Evolutionary conservation across 1,140 invertebrate genomes (phyloP).

Genomic region (Pararge aegeria): DNA sequence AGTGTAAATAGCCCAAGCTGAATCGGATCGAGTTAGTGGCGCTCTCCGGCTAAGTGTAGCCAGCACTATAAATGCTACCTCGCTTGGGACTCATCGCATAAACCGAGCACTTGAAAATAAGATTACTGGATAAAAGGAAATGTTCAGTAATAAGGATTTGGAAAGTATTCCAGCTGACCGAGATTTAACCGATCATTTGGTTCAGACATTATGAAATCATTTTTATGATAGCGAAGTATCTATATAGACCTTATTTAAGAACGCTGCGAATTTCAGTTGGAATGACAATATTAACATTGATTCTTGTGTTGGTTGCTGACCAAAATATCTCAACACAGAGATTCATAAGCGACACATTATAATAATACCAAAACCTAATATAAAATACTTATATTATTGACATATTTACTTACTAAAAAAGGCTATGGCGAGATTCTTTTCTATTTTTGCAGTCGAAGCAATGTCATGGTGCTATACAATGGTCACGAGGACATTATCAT

Average conservation of each 20-base stretch:
- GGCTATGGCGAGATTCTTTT: too few relatives aligned
- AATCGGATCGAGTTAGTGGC: conserved; percentile 71
- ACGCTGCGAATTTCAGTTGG: too few relatives aligned
- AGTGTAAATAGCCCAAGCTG: conserved; percentile 73
- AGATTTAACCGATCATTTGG: conserved; percentile 1
- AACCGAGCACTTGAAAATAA: conserved; percentile 31
- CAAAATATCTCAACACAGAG: too few relatives aligned
- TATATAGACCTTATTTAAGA: too few relatives aligned
- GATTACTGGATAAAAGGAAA: conserved; percentile 31
- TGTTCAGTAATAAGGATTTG: conserved; percentile 15
- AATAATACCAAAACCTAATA: too few relatives aligned
- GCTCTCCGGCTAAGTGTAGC: conserved; percentile 54
- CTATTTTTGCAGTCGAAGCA: neutral
- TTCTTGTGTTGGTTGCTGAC: too few relatives aligned
- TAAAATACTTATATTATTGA: too few relatives aligned
- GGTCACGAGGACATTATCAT: neutral
- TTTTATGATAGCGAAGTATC: too few relatives aligned
- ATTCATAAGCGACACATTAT: too few relatives aligned
- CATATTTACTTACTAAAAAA: too few relatives aligned
- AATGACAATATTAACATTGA: too few relatives aligned
- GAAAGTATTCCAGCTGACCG: conserved; percentile 11
- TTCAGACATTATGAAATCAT: neutral
- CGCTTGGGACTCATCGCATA: conserved; percentile 31
- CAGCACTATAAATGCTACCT: conserved; percentile 38
- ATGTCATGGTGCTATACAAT: neutral